phyloP scores from a whole-genome alignment of 1,140 invertebrate genomes.

The Mya arenaria region DNA sequence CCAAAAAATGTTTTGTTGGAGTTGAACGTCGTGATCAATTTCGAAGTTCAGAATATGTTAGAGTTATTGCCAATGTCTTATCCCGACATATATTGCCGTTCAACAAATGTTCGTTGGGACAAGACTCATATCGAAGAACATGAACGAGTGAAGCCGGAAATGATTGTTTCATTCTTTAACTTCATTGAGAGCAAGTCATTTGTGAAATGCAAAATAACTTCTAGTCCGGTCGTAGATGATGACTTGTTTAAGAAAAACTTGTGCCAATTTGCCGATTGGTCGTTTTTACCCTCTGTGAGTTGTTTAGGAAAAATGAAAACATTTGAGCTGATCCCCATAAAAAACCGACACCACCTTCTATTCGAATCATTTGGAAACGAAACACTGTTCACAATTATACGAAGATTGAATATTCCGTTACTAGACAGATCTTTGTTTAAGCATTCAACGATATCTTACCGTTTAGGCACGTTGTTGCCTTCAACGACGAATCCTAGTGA shows the following conservation, averaged over 20 bases:
- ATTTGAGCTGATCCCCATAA: neutral
- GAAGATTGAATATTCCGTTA: neutral
- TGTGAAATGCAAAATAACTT: too few relatives aligned
- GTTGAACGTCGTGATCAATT: neutral
- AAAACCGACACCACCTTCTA: neutral
- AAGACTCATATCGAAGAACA: neutral
- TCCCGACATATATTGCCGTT: neutral
- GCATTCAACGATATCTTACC: neutral
- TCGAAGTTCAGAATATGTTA: neutral
- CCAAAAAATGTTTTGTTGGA: neutral
- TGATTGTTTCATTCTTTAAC: neutral
- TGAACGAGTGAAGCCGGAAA: neutral
- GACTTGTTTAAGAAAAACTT: neutral
- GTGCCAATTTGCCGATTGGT: neutral
- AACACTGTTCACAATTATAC: neutral
- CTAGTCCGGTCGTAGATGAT: neutral
- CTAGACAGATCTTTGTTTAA: neutral
- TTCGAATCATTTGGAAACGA: neutral
- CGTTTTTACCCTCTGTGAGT: too few relatives aligned
- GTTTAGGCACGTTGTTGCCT: neutral
- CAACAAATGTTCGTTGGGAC: neutral
- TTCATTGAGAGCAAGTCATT: constrained; percentile 31
- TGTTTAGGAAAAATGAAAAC: neutral
- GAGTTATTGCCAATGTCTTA: neutral
- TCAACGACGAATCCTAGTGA: neutral